A percentile compares a stretch with the other conserved stretches of the same genome.
These are phyloP conservation scores for Heterodera carotae DNA, from an alignment of 1,140 invertebrate species.

Conservation along the genomic window DNA sequence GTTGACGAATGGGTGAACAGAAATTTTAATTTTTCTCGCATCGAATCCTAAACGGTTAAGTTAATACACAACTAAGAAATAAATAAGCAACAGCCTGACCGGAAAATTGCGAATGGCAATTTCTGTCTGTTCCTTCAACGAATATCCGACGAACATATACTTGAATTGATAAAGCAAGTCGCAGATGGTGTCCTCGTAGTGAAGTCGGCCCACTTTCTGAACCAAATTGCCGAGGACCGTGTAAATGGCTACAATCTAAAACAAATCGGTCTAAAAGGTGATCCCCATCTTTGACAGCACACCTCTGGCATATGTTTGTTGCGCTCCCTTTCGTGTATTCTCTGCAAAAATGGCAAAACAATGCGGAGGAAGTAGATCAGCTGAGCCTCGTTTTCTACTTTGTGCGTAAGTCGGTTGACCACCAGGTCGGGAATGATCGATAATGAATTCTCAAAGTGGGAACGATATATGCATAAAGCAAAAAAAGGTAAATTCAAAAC, in stretches of 20 bases:
- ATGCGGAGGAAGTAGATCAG: conserved; percentile 51
- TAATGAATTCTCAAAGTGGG: conserved; percentile 31
- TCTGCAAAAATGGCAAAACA: conserved; percentile 45
- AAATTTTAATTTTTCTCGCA: conserved; percentile 44
- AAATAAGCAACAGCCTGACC: background rate
- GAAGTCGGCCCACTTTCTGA: conserved; percentile 39
- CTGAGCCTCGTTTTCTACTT: conserved; percentile 52
- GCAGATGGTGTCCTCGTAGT: conserved; percentile 50
- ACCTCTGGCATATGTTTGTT: conserved; percentile 45
- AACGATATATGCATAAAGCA: background rate
- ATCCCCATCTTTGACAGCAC: too few relatives aligned
- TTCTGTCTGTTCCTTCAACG: conserved; percentile 32
- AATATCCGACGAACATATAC: conserved; percentile 53
- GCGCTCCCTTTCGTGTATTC: conserved; percentile 47
- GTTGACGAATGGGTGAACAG: conserved; percentile 37
- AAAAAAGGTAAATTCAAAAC: background rate
- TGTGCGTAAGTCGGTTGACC: conserved; percentile 32
- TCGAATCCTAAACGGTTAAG: conserved; percentile 19
- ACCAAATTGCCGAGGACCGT: conserved; percentile 41
- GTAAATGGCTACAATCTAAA: conserved; percentile 46
- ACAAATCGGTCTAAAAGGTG: too few relatives aligned
- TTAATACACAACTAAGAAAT: background rate
- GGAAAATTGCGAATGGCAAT: conserved; percentile 34
- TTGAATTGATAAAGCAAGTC: conserved; percentile 54
- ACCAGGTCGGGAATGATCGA: conserved; percentile 36